Evolutionary conservation across 2,888 invertebrate genomes (phyloP).

Genomic region (Uropetala carovei): DNA sequence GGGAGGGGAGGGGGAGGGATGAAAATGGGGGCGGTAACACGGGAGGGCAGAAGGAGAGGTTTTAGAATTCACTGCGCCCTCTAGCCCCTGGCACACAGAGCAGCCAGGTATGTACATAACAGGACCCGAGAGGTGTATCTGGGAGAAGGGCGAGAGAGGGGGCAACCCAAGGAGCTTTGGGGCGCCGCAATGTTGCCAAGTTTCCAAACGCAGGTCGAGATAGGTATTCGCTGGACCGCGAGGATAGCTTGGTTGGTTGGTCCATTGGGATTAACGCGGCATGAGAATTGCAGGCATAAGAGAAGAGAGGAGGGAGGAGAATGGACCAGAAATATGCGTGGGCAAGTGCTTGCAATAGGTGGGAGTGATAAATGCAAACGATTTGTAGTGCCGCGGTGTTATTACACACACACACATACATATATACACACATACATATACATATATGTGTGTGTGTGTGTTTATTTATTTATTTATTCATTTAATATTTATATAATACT

Average conservation of each 20-base stretch:
- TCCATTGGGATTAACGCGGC: not conserved
- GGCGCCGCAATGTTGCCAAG: constrained; percentile 2
- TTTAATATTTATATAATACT: too few relatives aligned
- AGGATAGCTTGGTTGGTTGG: not conserved
- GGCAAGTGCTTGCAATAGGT: too few relatives aligned
- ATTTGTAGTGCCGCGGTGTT: too few relatives aligned
- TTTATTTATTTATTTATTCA: too few relatives aligned
- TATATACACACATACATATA: too few relatives aligned
- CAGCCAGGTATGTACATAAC: constrained; percentile 35
- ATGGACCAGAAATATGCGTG: too few relatives aligned
- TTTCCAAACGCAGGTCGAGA: too few relatives aligned
- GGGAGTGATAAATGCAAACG: too few relatives aligned
- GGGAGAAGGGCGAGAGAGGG: not conserved
- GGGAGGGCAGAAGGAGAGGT: not conserved
- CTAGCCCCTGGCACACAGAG: constrained; percentile 28
- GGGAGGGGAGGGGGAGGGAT: not conserved
- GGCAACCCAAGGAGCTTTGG: not conserved
- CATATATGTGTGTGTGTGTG: too few relatives aligned
- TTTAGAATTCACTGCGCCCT: constrained; percentile 31
- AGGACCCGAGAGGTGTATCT: constrained; percentile 19
- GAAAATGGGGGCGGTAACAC: not conserved
- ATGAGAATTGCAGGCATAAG: not conserved
- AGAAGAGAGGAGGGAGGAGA: not conserved
- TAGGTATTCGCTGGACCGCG: not conserved
- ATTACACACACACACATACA: too few relatives aligned